Percentiles rank a stretch among this genome's conserved stretches.
phyloP scores from a whole-genome alignment of 2,797 vertebrate genomes.

The Ctenopoma kingsleyae region DNA sequence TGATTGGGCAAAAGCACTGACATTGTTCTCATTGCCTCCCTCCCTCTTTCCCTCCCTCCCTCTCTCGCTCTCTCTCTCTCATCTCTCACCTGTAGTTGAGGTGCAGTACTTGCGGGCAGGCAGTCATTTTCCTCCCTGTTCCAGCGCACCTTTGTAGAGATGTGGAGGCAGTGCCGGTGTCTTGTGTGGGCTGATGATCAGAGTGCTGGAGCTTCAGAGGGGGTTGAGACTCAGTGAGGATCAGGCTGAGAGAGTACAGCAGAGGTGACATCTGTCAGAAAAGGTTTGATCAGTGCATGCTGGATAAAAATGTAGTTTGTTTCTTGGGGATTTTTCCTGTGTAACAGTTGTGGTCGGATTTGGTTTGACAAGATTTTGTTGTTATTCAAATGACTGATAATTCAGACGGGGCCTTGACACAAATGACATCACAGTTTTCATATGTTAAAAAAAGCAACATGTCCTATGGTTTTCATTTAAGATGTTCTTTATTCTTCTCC shows the following conservation, averaged over 20 bases:
- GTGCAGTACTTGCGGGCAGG: conserved; percentile 32
- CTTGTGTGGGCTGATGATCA: conserved; percentile 65
- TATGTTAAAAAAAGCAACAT: conserved; percentile 5
- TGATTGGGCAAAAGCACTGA: conserved; percentile 63
- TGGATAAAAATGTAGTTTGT: conserved; percentile 34
- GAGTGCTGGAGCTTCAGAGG: conserved; percentile 43
- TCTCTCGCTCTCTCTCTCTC: conserved; percentile 16
- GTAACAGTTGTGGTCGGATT: background rate
- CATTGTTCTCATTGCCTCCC: conserved; percentile 43
- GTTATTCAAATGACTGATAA: background rate
- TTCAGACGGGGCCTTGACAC: background rate
- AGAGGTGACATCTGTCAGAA: conserved; percentile 55
- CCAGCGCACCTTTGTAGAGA: conserved; percentile 29
- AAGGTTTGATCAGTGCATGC: conserved; percentile 47
- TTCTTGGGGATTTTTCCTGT: background rate
- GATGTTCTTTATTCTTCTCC: conserved; percentile 1
- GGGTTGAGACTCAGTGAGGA: conserved; percentile 33
- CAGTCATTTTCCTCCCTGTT: conserved; percentile 49
- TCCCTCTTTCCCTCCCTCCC: background rate
- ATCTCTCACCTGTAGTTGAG: conserved; percentile 40
- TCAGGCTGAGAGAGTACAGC: conserved; percentile 48
- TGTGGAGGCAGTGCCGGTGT: conserved; percentile 41
- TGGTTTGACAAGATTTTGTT: conserved; percentile 23
- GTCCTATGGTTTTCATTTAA: background rate
- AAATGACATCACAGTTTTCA: background rate